Percentiles rank a stretch among this genome's conserved stretches.
These are phyloP conservation scores for Acropora yongei DNA, from an alignment of 64 coral and sea anemone genomes.

Conservation along the genomic window DNA sequence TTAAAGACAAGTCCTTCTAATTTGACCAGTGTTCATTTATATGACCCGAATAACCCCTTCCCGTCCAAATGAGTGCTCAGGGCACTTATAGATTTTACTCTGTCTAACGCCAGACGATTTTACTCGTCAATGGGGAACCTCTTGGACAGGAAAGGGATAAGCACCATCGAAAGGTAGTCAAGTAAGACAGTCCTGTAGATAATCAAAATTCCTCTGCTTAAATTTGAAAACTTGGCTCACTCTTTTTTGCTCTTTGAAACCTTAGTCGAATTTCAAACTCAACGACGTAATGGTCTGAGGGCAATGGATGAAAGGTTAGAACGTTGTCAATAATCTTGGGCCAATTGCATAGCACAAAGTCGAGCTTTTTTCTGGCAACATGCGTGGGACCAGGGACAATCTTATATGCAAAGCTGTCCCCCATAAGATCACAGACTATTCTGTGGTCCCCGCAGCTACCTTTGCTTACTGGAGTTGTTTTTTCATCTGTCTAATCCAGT, in stretches of 20 bases:
- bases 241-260: slow-evolving; percentile 19
- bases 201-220: slow-evolving; percentile 38
- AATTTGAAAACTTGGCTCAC: slow-evolving; percentile 29
- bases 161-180: slow-evolving; percentile 6
- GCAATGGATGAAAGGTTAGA: neutral
- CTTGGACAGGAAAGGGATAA: no score
- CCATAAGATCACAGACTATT: slow-evolving; percentile 52
- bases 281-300: no score
- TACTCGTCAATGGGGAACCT: no score
- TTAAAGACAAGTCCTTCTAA: slow-evolving; percentile 62
- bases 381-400: slow-evolving; percentile 37
- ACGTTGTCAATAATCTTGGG: slow-evolving; percentile 25
- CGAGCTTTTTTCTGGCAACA: slow-evolving; percentile 43
- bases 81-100: no score
- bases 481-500: neutral
- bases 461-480: slow-evolving; percentile 4
- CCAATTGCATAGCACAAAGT: slow-evolving; percentile 31
- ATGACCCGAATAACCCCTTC: neutral
- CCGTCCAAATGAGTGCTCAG: no score
- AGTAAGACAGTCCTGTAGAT: neutral
- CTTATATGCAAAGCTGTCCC: slow-evolving; percentile 40
- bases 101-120: no score
- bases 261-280: slow-evolving; percentile 24
- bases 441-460: neutral
- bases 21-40: slow-evolving; percentile 56